These are phyloP conservation scores for Sakesphorus luctuosus DNA, from an alignment of 2,113 vertebrate species.

Conservation along the genomic window DNA sequence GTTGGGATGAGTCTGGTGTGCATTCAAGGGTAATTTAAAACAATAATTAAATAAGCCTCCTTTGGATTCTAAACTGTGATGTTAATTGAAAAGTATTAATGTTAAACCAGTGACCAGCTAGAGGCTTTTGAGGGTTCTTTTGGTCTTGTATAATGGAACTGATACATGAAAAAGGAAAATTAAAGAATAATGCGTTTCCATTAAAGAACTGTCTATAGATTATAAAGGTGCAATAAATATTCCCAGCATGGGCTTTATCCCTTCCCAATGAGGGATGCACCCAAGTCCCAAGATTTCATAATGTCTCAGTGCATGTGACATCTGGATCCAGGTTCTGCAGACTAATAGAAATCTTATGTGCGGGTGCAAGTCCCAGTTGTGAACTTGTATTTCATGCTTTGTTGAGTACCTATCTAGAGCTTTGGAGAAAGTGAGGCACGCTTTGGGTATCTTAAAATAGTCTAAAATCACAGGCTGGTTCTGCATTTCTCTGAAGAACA, in stretches of 20 bases:
- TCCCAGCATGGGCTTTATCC: neutral
- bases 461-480: neutral
- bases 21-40: neutral
- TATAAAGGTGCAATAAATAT: neutral
- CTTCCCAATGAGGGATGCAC: neutral
- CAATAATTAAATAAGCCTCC: neutral
- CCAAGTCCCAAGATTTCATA: neutral
- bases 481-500: neutral
- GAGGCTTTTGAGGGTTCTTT: neutral
- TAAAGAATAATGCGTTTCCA: neutral
- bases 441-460: neutral
- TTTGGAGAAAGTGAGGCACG: neutral
- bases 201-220: neutral
- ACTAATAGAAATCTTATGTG: neutral
- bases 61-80: neutral
- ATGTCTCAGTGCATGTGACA: neutral
- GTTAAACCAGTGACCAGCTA: fast-evolving
- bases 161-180: neutral
- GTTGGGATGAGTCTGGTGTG: neutral
- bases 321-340: neutral
- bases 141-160: neutral
- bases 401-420: neutral
- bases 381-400: neutral
- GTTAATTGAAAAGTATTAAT: neutral
- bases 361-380: neutral